Conservation (phyloP, 2,113 vertebrate species). For the Megalops atlanticus region DNA sequence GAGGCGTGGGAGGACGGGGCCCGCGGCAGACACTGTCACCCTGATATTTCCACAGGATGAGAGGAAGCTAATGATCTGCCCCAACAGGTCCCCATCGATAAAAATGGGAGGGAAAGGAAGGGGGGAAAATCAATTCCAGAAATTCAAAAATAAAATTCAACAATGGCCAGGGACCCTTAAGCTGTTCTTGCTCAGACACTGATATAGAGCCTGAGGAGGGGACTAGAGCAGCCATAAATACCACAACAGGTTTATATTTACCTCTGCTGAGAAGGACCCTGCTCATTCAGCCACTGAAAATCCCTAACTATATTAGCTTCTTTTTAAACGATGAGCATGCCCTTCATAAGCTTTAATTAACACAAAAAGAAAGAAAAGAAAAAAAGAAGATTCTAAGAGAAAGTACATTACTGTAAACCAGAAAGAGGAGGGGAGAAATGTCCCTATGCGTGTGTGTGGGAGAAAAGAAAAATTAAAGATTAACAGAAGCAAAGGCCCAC, state of each 20-base stretch:
- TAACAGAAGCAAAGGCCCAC: too few species aligned
- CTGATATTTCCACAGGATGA: not conserved
- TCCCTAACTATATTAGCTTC: too few species aligned
- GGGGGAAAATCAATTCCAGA: conserved; percentile 11
- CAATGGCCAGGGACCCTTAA: conserved; percentile 13
- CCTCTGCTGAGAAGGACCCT: not conserved
- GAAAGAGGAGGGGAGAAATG: too few species aligned
- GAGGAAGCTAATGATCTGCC: not conserved
- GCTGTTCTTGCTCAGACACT: not conserved
- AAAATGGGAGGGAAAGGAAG: not conserved
- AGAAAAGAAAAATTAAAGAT: too few species aligned
- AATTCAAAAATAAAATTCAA: conserved; percentile 39
- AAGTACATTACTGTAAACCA: too few species aligned
- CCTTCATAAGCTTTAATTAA: too few species aligned
- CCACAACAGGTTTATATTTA: not conserved
- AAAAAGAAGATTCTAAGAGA: too few species aligned
- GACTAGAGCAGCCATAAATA: not conserved
- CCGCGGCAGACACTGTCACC: not conserved
- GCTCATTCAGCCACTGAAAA: not conserved
- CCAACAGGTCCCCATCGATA: not conserved
- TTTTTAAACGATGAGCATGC: too few species aligned
- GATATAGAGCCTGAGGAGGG: not conserved
- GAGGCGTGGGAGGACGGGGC: conserved; percentile 10
- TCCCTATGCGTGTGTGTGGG: too few species aligned
- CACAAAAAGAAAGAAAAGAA: too few species aligned